Evolutionary conservation across 35 echinoderm and acorn worm genomes (phyloP).

Genomic region (Stichopus chloronotus): DNA sequence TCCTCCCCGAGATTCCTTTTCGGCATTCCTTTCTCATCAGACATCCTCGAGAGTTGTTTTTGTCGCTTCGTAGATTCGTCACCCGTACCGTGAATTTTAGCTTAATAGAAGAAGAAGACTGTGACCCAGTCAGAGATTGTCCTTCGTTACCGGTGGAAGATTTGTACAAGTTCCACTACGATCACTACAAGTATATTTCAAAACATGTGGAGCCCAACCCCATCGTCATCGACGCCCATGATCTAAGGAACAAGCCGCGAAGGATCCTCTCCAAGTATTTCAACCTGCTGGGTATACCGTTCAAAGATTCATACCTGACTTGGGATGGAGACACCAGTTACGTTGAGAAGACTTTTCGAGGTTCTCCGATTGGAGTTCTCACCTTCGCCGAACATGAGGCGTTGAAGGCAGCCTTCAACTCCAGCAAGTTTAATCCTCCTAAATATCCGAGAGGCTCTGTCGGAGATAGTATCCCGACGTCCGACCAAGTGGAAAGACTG

Average conservation of each 20-base stretch:
- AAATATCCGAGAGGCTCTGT: conserved; percentile 3
- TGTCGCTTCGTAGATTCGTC: not conserved
- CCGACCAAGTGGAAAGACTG: not conserved
- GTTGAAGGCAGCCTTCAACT: not conserved
- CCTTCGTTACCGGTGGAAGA: not conserved
- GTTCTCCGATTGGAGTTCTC: not conserved
- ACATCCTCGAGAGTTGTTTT: not conserved
- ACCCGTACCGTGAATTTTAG: not conserved
- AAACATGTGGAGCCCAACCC: not conserved
- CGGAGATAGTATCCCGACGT: not conserved
- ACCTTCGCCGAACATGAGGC: not conserved
- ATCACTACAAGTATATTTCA: not conserved
- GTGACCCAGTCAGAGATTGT: not conserved
- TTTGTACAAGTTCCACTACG: not conserved
- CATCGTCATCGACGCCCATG: conserved; percentile 5
- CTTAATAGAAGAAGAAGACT: not conserved
- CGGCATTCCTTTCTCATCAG: not conserved
- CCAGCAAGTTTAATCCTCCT: not conserved
- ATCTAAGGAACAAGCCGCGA: not conserved
- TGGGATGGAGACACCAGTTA: not conserved
- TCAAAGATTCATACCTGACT: conserved; percentile 13
- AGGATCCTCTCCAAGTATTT: conserved; percentile 23
- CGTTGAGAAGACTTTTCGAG: not conserved
- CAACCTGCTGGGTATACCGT: not conserved
- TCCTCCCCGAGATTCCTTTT: not conserved